Conservation (phyloP, 2,888 invertebrate genomes). For the Liopterus haemorrhoidalis region DNA sequence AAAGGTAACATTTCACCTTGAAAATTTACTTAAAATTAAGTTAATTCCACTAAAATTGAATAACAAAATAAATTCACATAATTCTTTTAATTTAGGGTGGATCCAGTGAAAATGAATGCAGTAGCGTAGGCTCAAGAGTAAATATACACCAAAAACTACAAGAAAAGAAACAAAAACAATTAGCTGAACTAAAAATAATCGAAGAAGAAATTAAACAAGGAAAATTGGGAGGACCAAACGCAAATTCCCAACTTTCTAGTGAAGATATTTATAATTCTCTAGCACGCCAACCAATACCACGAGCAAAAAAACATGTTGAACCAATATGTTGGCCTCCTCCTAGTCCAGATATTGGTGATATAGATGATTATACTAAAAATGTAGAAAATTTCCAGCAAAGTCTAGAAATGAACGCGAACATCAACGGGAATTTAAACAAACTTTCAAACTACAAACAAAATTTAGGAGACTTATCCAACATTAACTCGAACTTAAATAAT, state of each 20-base stretch:
- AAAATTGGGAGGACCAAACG: conserved; percentile 55
- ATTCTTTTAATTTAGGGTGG: conserved; percentile 47
- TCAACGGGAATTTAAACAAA: conserved; percentile 23
- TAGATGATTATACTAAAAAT: conserved; percentile 18
- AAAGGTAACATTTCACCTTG: too few species aligned
- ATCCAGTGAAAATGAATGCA: conserved; percentile 70
- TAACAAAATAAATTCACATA: too few species aligned
- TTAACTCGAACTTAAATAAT: conserved; percentile 17
- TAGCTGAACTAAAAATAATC: conserved; percentile 73
- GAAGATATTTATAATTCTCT: conserved; percentile 47
- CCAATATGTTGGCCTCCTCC: conserved; percentile 48
- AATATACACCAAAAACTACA: conserved; percentile 82
- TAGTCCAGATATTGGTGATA: conserved; percentile 35
- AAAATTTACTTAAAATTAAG: too few species aligned
- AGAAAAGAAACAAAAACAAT: conserved; percentile 81
- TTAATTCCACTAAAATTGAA: too few species aligned
- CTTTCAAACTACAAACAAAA: conserved; percentile 26
- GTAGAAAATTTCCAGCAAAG: conserved; percentile 18
- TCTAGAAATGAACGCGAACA: conserved; percentile 22
- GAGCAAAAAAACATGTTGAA: conserved; percentile 60
- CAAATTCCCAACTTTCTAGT: conserved; percentile 50
- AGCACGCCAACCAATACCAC: conserved; percentile 61
- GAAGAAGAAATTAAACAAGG: conserved; percentile 85
- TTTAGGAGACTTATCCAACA: conserved; percentile 19
- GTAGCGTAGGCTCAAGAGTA: conserved; percentile 67